Conservation (phyloP, 2,113 vertebrate genomes). For the Boulengeromyrus knoepffleri region DNA sequence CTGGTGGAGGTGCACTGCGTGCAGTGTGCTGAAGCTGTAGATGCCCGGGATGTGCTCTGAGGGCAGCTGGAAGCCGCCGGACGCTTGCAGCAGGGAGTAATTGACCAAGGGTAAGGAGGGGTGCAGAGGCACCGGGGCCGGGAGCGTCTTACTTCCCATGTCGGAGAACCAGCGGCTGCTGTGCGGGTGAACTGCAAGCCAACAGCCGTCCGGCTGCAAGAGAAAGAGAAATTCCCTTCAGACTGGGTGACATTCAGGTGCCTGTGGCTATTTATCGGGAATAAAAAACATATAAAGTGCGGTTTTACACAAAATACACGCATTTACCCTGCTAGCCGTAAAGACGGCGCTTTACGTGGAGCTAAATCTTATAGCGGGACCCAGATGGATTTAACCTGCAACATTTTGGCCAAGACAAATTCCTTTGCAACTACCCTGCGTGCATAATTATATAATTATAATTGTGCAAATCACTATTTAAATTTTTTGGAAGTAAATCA, state of each 20-base stretch:
- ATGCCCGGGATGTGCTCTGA: constrained; percentile 84
- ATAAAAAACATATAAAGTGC: not conserved
- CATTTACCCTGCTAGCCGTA: not conserved
- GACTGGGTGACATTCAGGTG: not conserved
- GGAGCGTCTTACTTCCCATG: constrained; percentile 96
- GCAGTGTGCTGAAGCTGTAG: constrained; percentile 90
- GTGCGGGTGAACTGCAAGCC: not conserved
- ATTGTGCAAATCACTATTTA: not conserved
- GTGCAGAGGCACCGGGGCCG: constrained; percentile 89
- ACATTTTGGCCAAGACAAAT: not conserved
- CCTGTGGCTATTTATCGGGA: not conserved
- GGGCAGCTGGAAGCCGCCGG: constrained; percentile 83
- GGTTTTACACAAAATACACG: not conserved
- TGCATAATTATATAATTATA: not conserved
- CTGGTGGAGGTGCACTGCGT: constrained; percentile 91
- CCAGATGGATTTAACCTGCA: not conserved
- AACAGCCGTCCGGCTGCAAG: constrained; percentile 13
- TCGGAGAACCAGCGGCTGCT: constrained; percentile 5
- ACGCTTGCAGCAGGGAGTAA: constrained; percentile 90
- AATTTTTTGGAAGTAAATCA: not conserved
- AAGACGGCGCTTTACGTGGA: not conserved
- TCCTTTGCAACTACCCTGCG: not conserved
- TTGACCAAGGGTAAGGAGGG: constrained; percentile 91
- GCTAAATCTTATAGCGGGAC: not conserved
- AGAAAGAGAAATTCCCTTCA: not conserved